phyloP scores from a whole-genome alignment of 2,797 vertebrate genomes.

The Chelidonichthys spinosus region DNA sequence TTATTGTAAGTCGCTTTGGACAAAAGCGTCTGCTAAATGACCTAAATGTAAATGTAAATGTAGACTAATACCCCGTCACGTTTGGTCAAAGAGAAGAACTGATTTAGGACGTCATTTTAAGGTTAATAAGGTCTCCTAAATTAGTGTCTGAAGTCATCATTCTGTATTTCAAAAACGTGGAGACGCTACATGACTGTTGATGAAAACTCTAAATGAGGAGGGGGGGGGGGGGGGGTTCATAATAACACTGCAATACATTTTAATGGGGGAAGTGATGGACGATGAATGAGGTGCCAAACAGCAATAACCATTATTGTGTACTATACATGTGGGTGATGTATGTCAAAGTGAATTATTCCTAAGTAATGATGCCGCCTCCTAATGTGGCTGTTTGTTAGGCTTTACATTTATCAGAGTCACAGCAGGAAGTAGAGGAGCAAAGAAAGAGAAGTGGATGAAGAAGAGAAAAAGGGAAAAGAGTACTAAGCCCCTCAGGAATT shows the following conservation, averaged over 20 bases:
- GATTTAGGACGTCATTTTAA: not conserved
- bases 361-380: conserved; percentile 46
- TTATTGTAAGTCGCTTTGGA: no score
- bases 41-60: no score
- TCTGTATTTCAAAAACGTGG: not conserved
- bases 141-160: not conserved
- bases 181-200: not conserved
- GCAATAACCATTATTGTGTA: conserved; percentile 10
- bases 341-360: conserved; percentile 47
- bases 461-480: conserved; percentile 39
- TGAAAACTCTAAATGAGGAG: not conserved
- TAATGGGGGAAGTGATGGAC: conserved; percentile 2
- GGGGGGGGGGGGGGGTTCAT: no score
- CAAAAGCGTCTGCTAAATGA: no score
- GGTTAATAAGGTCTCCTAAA: not conserved
- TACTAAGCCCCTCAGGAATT: conserved; percentile 69
- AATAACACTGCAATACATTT: not conserved
- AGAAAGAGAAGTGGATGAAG: conserved; percentile 31
- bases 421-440: conserved; percentile 27
- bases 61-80: not conserved
- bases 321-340: conserved; percentile 25
- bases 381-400: conserved; percentile 51
- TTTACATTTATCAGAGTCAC: no score
- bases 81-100: not conserved
- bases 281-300: conserved; percentile 14